phyloP scores from a whole-genome alignment of 2,888 invertebrate genomes.

The Isotomurus palustris region DNA sequence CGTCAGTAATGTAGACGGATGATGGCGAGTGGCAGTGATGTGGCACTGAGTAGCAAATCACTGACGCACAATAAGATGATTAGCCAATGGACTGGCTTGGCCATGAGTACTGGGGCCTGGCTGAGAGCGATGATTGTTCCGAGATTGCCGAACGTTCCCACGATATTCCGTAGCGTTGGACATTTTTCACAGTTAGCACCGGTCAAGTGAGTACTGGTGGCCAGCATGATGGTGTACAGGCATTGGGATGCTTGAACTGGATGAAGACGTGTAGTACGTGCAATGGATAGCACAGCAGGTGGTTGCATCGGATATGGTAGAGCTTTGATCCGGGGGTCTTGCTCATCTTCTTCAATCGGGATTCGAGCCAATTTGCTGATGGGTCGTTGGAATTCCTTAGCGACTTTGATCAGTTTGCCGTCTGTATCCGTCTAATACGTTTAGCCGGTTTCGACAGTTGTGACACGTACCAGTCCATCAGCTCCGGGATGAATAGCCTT shows the following conservation, averaged over 20 bases:
- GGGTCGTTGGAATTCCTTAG: slow-evolving; percentile 16
- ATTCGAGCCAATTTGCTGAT: slow-evolving; percentile 11
- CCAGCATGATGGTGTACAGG: neutral
- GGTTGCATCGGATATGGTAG: neutral
- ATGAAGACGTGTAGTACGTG: neutral
- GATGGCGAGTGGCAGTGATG: neutral
- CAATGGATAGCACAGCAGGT: neutral
- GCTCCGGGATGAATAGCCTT: slow-evolving; percentile 13
- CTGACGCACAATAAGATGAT: neutral
- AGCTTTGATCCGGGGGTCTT: slow-evolving; percentile 1
- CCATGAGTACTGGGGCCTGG: neutral
- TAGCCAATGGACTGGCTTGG: neutral
- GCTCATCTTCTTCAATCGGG: slow-evolving; percentile 4
- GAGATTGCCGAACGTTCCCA: neutral
- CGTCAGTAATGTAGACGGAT: neutral
- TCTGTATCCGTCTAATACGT: neutral
- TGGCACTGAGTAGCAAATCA: neutral
- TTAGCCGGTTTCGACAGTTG: slow-evolving; percentile 10
- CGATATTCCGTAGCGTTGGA: no score
- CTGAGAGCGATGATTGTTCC: neutral
- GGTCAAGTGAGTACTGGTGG: neutral
- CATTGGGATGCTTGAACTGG: neutral
- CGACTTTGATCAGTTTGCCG: neutral
- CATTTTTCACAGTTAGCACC: no score
- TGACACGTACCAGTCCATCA: slow-evolving; percentile 18